Evolutionary conservation across 2,797 vertebrate genomes (phyloP).

Genomic region (Neomorphus geoffroyi): DNA sequence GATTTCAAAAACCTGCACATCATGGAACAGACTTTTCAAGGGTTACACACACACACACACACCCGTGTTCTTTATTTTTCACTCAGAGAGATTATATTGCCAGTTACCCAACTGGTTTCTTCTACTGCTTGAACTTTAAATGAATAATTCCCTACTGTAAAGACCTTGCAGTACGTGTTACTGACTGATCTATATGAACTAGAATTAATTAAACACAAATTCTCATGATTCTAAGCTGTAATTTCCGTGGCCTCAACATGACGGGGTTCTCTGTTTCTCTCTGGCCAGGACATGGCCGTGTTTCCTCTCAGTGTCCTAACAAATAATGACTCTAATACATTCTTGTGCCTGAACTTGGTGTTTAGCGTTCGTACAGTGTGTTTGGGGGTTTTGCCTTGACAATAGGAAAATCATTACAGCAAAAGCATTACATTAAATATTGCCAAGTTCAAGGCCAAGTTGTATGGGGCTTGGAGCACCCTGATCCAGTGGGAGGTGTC

Average conservation of each 20-base stretch:
- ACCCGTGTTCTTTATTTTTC: not conserved
- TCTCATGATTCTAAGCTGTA: not conserved
- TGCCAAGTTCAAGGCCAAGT: not conserved
- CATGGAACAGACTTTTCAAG: not conserved
- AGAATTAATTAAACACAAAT: not conserved
- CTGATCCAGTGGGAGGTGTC: no score
- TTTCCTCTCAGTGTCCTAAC: not conserved
- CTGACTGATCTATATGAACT: not conserved
- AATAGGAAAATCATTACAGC: not conserved
- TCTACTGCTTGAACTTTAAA: not conserved
- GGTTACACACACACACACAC: no score
- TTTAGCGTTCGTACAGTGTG: not conserved
- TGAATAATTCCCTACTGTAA: not conserved
- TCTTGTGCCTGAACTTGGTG: not conserved
- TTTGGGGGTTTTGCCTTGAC: no score
- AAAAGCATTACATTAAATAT: not conserved
- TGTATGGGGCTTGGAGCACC: no score
- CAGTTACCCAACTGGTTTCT: not conserved
- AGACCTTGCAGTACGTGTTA: not conserved
- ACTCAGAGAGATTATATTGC: not conserved
- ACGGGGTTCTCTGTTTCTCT: not conserved
- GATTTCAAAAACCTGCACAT: fast-evolving
- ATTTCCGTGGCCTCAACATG: not conserved
- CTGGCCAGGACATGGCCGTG: not conserved
- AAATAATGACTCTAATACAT: not conserved